A percentile compares a stretch with the other conserved stretches of the same genome.
Evolutionary conservation across 2,113 vertebrate species (phyloP).

Genomic region (Calcarius ornatus): DNA sequence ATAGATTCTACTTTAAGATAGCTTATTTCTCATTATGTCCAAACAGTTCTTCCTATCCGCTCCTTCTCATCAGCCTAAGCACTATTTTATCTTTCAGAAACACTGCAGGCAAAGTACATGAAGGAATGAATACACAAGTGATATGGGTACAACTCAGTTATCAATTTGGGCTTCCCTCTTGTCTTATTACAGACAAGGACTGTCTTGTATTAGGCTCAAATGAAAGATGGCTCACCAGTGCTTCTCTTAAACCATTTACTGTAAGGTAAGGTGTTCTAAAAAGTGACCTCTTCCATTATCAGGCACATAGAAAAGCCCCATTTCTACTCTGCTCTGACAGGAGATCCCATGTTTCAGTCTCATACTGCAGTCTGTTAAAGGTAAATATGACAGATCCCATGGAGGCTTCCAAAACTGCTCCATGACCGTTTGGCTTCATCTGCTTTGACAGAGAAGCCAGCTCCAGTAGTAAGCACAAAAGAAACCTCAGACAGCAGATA

Average conservation of each 20-base stretch:
- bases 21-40: neutral
- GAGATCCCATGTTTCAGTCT: neutral
- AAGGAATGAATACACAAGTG: neutral
- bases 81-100: constrained; percentile 38
- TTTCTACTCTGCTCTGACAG: constrained; percentile 27
- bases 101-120: constrained; percentile 10
- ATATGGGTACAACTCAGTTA: neutral
- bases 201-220: constrained; percentile 1
- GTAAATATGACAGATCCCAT: neutral
- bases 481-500: neutral
- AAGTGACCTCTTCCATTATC: constrained; percentile 36
- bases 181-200: constrained; percentile 6
- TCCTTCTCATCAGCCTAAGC: neutral
- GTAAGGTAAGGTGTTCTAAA: constrained; percentile 8
- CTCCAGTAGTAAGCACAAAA: neutral
- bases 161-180: constrained; percentile 46
- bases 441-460: neutral
- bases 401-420: neutral
- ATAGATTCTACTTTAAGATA: neutral
- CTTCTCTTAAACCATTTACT: constrained; percentile 17
- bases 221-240: neutral
- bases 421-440: neutral
- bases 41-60: neutral
- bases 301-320: neutral
- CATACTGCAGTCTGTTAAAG: neutral